Base-by-base conservation (phyloP, 1,140 invertebrate genomes). In the Trichoplusia ni region DNA sequence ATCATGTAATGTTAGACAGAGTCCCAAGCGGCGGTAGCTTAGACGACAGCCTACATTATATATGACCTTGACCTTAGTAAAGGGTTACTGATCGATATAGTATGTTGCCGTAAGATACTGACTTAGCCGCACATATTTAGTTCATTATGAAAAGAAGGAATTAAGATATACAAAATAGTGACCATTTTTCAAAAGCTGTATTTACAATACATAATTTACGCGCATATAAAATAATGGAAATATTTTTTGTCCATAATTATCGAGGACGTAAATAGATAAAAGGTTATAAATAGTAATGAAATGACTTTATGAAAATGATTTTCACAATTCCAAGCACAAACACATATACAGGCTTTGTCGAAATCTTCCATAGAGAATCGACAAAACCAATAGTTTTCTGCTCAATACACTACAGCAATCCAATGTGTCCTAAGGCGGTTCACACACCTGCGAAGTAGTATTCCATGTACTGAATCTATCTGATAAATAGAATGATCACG, bases 401-500 rank as follows among this genome's bases (percentile, higher is more conserved):
- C 46, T 44, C 25, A 44, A 31, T 27, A 16, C 1, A 44, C 8
- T 9, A 3, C 19, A 54, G 29, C 2, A 29, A 11, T 21, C 14
- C 11, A 25, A 66, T 66, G n/a, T 37, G 4, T 51, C 40, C 56
- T 66, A 23, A 37, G 29, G 51, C 46, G 56, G 11, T 67, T 54
- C 47, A 61, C 64, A 54, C 47, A 61, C 59, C 38, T 54, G 51
- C 51, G 25, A 60, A 67, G 64, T 56, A 67, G 40, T 44, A 35
- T 62, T 67, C 29, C 65, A 18, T 67, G 65, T 62, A 18, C 21
- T 18, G 37, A 40, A 46, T 38, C 40, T 58, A 44, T 37, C 29
- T 25, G 42, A 53, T 67, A 67, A 67, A 67, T 47, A 23, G 51
- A 58, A 58, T 62, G 59, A 67, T 67, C 51, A 67, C 25, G 29